phyloP scores from a whole-genome alignment of 1,140 invertebrate genomes.

The Drosophila sproati region DNA sequence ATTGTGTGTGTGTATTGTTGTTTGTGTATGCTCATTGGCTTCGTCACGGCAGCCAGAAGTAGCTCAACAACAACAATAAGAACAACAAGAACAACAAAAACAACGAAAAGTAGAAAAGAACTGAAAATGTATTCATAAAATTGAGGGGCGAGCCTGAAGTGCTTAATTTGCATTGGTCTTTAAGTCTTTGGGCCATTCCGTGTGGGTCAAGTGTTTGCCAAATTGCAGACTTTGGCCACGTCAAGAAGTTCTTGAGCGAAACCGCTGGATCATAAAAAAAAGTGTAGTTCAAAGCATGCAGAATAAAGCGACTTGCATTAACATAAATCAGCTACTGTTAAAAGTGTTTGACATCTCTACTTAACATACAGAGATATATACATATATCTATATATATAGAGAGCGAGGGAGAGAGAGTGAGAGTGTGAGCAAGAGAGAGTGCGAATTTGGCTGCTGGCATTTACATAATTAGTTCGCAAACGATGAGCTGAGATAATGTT shows the following conservation, averaged over 20 bases:
- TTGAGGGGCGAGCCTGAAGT: slow-evolving; percentile 33
- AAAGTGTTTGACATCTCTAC: not conserved
- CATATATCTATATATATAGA: no score
- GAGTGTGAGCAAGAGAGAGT: not conserved
- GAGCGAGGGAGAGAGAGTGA: not conserved
- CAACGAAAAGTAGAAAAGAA: not conserved
- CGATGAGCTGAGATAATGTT: not conserved
- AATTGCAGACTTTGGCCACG: slow-evolving; percentile 5
- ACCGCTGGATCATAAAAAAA: slow-evolving; percentile 1
- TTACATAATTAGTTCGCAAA: not conserved
- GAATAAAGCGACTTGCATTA: slow-evolving; percentile 9
- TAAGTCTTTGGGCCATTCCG: slow-evolving; percentile 3
- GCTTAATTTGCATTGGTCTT: slow-evolving; percentile 33
- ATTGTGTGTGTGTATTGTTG: slow-evolving; percentile 5
- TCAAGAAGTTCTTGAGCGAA: slow-evolving; percentile 8
- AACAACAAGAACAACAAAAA: not conserved
- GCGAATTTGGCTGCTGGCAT: not conserved
- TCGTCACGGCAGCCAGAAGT: slow-evolving; percentile 12
- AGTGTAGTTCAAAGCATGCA: slow-evolving; percentile 1
- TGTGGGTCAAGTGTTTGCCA: slow-evolving; percentile 9
- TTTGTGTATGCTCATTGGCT: slow-evolving; percentile 35
- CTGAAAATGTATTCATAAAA: slow-evolving; percentile 22
- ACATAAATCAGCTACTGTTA: slow-evolving; percentile 5
- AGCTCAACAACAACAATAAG: not conserved
- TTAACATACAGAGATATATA: not conserved